Evolutionary conservation across 1,140 invertebrate species (phyloP), one percentile per base, ranked within the genome.

Genomic region (Drosophila murphyi): DNA sequence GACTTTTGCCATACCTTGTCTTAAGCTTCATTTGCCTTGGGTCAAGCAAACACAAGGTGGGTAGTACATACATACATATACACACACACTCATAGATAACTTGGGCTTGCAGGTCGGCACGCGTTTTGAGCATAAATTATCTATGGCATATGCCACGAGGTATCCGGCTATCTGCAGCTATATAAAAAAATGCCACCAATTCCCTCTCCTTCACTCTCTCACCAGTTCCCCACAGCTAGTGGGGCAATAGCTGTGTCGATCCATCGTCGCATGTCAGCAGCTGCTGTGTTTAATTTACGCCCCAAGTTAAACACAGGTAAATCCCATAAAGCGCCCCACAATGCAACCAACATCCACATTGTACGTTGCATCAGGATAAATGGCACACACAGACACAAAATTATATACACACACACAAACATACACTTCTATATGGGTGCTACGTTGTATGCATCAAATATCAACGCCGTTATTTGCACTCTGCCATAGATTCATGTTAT

Each of bases 61-160:
- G 39, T n/a, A 8, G 10, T 10, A 28, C 20, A 34, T 8, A 64
- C 45, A 37, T 29, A 50, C 34, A 41, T 41, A 8, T 20, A 10
- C 50, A 55, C 37, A 54, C 34, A 52, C 39, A 6, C 35, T 20
- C 12, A 31, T 10, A 43, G 8, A 43, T 31, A 3, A 4, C 37
- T 8, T 39, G 35, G n/a, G 57, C 28, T 77, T 69, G 56, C 68
- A 45, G 67, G 55, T 71, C 48, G 72, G 71, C 82, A 87, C 83
- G 82, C 83, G 80, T 69, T 87, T 88, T 71, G 61, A 82, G 83
- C 85, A 88, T 87, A 88, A 87, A 87, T 83, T 87, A 83, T 77
- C 72, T 63, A 80, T 72, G 69, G 69, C 79, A 82, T 76, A 72
- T 82, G 72, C 41, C 34, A 59, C 55, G 34, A 55, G 56, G 32